Evolutionary conservation across 1,140 invertebrate species (phyloP), one percentile per base, ranked within the genome.

Genomic region (Tetraneura akinire): DNA sequence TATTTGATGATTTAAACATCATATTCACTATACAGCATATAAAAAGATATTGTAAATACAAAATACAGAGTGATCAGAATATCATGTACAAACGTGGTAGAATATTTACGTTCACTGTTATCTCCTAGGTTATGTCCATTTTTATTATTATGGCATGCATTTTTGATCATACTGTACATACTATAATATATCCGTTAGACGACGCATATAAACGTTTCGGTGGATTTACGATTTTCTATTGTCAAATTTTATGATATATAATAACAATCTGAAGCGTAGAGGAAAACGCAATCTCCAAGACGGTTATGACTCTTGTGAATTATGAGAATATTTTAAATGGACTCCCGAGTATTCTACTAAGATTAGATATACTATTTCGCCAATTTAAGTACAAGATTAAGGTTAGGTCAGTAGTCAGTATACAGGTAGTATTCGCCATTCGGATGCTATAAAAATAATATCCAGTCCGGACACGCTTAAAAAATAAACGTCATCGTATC

Each of bases 171-270:
- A n/a, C n/a, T n/a, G n/a, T n/a, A n/a, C n/a, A 68, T 26, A 13
- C 37, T n/a, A 14, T 37, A n/a, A 55, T 57, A 57, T 53, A 37
- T 42, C 71, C 21, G 73, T 76, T 57, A 60, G 53, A 55, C 23
- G 74, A 55, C 32, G 16, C 18, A 62, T 29, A 62, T 29, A 62
- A 62, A 37, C 37, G 37, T 57, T 60, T 60, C 55, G 21, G 51
- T 62, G 55, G 74, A 78, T 78, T 78, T 78, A 78, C 32, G 74
- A 62, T 78, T 60, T 62, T 60, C 74, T 78, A 78, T 78, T 78
- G 74, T 78, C 37, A 78, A 37, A 49, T 62, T 78, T 78, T 47
- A 78, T 26, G 53, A 45, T 55, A 47, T 47, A 78, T 37, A 62
- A 62, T 78, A 62, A 62, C 51, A 37, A 78, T 45, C 51, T n/a